Conservation (phyloP, 2,113 vertebrate genomes). For the Procapra przewalskii region DNA sequence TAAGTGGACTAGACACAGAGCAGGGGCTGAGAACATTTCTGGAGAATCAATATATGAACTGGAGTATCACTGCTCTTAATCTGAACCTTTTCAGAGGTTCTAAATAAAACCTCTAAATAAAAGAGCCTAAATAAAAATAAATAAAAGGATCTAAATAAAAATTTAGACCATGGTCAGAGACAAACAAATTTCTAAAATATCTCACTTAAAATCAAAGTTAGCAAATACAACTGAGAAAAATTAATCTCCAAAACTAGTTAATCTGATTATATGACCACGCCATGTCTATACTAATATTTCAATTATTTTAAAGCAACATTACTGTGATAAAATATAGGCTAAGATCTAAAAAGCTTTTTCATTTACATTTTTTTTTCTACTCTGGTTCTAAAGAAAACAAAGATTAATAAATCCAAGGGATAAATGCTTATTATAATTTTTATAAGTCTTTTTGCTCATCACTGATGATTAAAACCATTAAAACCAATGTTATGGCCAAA, state of each 20-base stretch:
- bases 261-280: neutral
- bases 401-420: neutral
- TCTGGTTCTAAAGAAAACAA: neutral
- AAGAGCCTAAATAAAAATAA: neutral
- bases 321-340: neutral
- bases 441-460: neutral
- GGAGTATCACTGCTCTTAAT: neutral
- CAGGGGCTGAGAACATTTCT: neutral
- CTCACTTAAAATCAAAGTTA: conserved; percentile 36
- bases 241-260: neutral
- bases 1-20: neutral
- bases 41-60: neutral
- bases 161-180: neutral
- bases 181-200: neutral
- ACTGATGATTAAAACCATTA: neutral
- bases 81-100: neutral
- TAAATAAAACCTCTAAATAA: neutral
- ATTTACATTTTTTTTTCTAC: neutral
- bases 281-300: neutral
- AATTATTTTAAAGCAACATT: conserved; percentile 7
- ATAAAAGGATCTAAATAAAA: neutral
- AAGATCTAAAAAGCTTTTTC: conserved; percentile 23
- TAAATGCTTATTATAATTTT: neutral
- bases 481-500: neutral
- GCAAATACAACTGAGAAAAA: neutral